Base-by-base conservation (phyloP, 2,113 vertebrate genomes). In the Psettodes erumei region DNA sequence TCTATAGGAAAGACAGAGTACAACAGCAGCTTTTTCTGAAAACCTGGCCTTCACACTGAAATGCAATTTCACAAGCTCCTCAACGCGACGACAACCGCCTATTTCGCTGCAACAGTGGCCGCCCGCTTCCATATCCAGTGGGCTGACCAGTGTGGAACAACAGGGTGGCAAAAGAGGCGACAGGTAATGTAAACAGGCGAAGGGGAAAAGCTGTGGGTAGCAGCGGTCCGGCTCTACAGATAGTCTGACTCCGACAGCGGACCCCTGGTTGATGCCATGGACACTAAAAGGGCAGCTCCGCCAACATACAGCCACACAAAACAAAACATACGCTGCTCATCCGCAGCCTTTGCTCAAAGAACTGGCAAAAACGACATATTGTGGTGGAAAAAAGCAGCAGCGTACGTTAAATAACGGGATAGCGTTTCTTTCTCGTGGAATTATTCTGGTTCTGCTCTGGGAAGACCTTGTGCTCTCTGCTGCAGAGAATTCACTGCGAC, bases 61-160 rank as follows among this genome's bases (percentile, higher is more conserved):
- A 91, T 94, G 88, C 92, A 94, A 93, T 94, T 94, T 94, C 88
- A 93, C 93, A 93, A 92, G 90, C 89, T 90, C 81, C 70, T 87
- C 80, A 79, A 83, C 75, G 75, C n/a, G 77, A 80, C 74, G 89
- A 89, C 77, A 79, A 83, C 83, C 59, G 38, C 47, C 85, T 88
- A 91, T 90, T 93, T 82, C 82, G 13, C 53, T 30, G 51, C 64
- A 82, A 93, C 92, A 93, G 92, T 88, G 79, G 86, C 75, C 7
- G 70, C 47, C 61, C 2, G 74, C 83, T 81, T 89, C 81, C 75
- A 78, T 59, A 81, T 71, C 67, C 25, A 86, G 89, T 88, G 86
- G 81, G 74, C 60, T 30, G 25, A 91, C 86, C 77, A 62, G 86
- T 89, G 83, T 70, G 79, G 77, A 84, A 92, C 88, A 93, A 92